These are phyloP conservation scores for Sebastes steindachneri DNA, from an alignment of 2,797 vertebrate species.

Conservation along the genomic window DNA sequence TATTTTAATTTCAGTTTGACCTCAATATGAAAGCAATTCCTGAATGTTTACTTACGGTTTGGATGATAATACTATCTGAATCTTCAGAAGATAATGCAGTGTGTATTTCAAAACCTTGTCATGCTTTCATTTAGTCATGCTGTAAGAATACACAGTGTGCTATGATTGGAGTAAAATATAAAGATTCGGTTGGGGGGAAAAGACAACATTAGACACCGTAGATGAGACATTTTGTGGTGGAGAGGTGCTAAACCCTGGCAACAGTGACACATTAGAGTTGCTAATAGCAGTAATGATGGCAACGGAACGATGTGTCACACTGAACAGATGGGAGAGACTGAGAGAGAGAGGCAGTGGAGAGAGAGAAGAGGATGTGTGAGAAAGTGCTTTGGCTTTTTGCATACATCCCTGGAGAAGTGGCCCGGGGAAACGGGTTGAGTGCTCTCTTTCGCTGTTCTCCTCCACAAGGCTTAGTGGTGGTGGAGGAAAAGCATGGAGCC, in stretches of 20 bases:
- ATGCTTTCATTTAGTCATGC: neutral
- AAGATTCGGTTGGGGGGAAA: slow-evolving; percentile 7
- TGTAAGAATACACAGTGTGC: neutral
- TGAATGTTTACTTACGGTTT: neutral
- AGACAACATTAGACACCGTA: slow-evolving; percentile 4
- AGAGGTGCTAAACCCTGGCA: slow-evolving; percentile 63
- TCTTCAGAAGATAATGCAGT: neutral
- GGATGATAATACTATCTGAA: neutral
- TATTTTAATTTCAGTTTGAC: neutral
- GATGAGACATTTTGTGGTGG: slow-evolving; percentile 45
- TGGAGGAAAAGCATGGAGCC: slow-evolving; percentile 65
- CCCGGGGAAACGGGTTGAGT: slow-evolving; percentile 71
- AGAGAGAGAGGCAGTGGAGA: slow-evolving; percentile 29
- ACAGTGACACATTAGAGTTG: slow-evolving; percentile 70
- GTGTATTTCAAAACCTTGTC: neutral
- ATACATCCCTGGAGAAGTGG: slow-evolving; percentile 75
- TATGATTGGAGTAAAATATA: neutral
- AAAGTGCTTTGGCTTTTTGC: slow-evolving; percentile 73
- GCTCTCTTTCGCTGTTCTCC: slow-evolving; percentile 72
- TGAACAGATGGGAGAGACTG: slow-evolving; percentile 77
- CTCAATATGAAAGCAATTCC: neutral
- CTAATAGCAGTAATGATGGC: slow-evolving; percentile 79
- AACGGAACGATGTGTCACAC: slow-evolving; percentile 67
- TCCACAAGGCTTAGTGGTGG: slow-evolving; percentile 73
- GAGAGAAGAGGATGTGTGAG: slow-evolving; percentile 57